Conservation (phyloP, 2,888 invertebrate genomes). For the Gastracanthus pulcherrimus region DNA sequence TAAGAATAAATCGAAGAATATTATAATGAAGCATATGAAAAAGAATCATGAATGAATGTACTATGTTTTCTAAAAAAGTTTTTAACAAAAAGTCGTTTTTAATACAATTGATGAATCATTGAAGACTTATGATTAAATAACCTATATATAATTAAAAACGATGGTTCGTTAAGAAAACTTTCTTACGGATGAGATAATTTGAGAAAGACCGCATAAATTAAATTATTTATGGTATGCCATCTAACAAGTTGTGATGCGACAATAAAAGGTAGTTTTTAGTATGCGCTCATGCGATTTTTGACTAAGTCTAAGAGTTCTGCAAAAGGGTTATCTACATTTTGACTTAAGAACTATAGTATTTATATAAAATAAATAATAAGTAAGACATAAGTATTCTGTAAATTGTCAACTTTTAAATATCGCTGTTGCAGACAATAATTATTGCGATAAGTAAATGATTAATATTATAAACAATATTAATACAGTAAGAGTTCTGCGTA, state of each 20-base stretch:
- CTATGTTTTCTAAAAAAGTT: neutral
- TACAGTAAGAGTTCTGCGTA: neutral
- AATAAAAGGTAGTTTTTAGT: conserved; percentile 74
- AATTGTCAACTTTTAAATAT: conserved; percentile 37
- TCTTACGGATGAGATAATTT: neutral
- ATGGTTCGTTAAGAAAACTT: neutral
- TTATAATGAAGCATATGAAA: neutral
- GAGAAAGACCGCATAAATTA: conserved; percentile 1
- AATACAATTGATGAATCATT: neutral
- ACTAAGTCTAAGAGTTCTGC: conserved; percentile 17
- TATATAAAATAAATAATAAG: conserved; percentile 10
- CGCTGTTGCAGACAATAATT: conserved; percentile 54
- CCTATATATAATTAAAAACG: neutral
- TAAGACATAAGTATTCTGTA: conserved; percentile 13
- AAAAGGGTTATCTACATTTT: conserved; percentile 38
- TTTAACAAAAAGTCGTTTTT: neutral
- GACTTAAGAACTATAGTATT: neutral
- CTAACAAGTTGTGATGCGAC: conserved; percentile 75
- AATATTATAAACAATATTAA: conserved; percentile 2
- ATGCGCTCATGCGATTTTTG: conserved; percentile 59
- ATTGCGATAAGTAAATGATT: conserved; percentile 4
- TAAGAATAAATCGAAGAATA: conserved; percentile 8
- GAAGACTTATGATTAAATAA: neutral
- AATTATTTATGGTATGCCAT: conserved; percentile 29
- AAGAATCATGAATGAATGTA: neutral